Evolutionary conservation across 53 echinoderm and acorn worm genomes (phyloP).

Genomic region (Mesocentrotus franciscanus): DNA sequence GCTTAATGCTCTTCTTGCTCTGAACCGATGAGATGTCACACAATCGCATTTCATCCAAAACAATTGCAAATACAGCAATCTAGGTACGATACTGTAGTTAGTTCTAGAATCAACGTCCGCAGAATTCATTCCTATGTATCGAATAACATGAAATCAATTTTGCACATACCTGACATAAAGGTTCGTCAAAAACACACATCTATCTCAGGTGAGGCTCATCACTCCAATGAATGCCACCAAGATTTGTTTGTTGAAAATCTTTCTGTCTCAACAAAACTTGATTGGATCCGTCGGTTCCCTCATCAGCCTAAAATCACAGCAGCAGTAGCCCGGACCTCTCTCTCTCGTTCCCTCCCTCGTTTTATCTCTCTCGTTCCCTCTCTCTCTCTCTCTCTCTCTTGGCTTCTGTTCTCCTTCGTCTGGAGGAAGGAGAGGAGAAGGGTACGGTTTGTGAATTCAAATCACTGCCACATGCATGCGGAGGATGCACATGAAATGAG

Average conservation of each 20-base stretch:
- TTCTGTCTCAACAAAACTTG: slow-evolving; percentile 17
- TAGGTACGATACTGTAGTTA: too few relatives aligned
- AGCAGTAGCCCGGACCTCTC: neutral
- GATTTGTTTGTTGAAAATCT: slow-evolving; percentile 29
- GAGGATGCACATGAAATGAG: neutral
- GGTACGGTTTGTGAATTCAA: slow-evolving; percentile 15
- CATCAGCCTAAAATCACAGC: slow-evolving; percentile 8
- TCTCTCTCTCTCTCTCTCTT: neutral
- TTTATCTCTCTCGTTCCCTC: neutral
- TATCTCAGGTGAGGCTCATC: neutral
- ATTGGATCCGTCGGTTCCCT: slow-evolving; percentile 19
- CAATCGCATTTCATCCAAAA: too few relatives aligned
- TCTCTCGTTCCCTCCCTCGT: neutral
- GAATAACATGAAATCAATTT: neutral
- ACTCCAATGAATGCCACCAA: neutral
- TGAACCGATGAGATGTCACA: too few relatives aligned
- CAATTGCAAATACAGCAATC: too few relatives aligned
- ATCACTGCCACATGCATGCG: neutral
- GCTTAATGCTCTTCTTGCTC: too few relatives aligned
- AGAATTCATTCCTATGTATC: neutral
- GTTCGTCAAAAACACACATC: neutral
- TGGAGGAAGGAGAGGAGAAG: neutral
- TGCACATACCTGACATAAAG: slow-evolving; percentile 9
- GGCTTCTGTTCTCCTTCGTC: neutral
- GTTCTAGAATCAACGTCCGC: too few relatives aligned